Evolutionary conservation across 2,797 vertebrate species (phyloP).

Genomic region (Phataginus tetradactyla): DNA sequence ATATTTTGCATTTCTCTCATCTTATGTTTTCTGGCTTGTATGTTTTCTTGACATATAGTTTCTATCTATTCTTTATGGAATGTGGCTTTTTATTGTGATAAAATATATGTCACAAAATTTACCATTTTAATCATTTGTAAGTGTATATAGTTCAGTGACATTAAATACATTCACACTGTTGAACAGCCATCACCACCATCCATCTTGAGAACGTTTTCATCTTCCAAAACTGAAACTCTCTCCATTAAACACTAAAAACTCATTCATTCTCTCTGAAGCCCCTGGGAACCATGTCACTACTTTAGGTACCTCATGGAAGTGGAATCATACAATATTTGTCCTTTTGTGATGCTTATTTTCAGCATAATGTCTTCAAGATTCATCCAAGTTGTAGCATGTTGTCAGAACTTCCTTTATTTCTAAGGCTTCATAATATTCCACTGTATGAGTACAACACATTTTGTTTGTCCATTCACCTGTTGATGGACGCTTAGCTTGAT

Average conservation of each 20-base stretch:
- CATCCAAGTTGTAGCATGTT: neutral
- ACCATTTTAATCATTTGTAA: neutral
- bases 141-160: neutral
- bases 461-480: neutral
- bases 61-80: neutral
- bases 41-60: neutral
- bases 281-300: neutral
- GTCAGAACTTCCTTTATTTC: neutral
- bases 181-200: neutral
- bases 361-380: neutral
- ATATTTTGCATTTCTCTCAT: neutral
- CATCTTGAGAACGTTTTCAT: neutral
- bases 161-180: neutral
- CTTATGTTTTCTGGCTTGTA: neutral
- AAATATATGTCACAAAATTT: neutral
- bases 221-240: neutral
- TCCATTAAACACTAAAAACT: neutral
- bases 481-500: neutral
- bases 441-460: neutral
- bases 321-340: neutral
- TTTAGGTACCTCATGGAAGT: neutral
- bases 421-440: neutral
- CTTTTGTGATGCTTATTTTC: neutral
- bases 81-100: neutral
- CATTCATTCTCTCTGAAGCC: neutral